Conservation (phyloP, 1,140 invertebrate species). For the Achatina immaculata region DNA sequence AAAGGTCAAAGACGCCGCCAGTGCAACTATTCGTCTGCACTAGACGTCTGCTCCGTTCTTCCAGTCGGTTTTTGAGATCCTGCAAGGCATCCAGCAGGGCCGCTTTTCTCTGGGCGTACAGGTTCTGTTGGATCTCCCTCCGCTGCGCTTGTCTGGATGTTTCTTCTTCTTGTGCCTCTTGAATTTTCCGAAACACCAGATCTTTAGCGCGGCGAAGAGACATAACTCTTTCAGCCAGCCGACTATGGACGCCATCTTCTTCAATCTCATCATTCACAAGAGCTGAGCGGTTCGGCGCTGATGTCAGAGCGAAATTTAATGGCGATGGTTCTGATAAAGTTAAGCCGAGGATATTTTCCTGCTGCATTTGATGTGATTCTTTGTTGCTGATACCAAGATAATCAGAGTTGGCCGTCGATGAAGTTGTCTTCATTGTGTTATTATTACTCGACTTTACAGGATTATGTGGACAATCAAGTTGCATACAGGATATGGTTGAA, state of each 20-base stretch:
- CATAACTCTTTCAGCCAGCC: neutral
- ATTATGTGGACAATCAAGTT: too few relatives aligned
- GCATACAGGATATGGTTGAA: too few relatives aligned
- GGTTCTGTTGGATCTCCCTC: neutral
- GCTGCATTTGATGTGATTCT: neutral
- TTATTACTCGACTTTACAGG: too few relatives aligned
- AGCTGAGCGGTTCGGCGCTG: neutral
- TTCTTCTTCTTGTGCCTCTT: conserved; percentile 6
- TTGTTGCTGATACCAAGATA: neutral
- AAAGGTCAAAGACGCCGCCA: neutral
- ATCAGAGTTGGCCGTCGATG: too few relatives aligned
- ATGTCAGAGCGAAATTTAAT: too few relatives aligned
- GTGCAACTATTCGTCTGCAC: neutral
- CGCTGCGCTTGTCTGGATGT: neutral
- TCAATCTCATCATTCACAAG: too few relatives aligned
- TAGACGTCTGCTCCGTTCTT: neutral
- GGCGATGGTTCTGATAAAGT: neutral
- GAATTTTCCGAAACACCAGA: neutral
- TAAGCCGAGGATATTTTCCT: neutral
- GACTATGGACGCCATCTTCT: neutral
- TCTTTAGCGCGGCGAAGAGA: conserved; percentile 13
- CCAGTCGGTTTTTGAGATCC: neutral
- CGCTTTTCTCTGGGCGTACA: neutral
- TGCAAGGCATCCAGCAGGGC: neutral
- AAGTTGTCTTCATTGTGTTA: too few relatives aligned